phyloP scores from a whole-genome alignment of 2,888 invertebrate genomes.

The Chaetogeoica ovagalla region DNA sequence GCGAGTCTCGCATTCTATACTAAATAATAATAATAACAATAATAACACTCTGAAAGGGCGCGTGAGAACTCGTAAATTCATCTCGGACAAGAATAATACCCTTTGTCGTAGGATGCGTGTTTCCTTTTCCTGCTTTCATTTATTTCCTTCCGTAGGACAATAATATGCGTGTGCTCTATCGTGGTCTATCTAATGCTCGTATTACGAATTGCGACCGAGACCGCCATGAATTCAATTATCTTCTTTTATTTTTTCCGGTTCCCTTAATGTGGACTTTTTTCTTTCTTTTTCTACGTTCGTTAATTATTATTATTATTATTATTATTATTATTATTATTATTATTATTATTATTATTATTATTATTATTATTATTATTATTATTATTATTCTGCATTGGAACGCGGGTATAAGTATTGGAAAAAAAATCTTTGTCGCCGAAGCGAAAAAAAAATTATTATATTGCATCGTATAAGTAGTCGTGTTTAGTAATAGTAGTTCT shows the following conservation, averaged over 20 bases:
- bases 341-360: too few species aligned
- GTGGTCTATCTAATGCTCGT: conserved; percentile 40
- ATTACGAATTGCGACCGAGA: conserved; percentile 6
- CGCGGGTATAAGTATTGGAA: background rate
- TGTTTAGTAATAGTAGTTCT: background rate
- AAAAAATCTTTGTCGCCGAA: background rate
- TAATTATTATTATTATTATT: background rate
- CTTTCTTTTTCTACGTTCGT: background rate
- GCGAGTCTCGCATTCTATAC: background rate
- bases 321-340: too few species aligned
- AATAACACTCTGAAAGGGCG: conserved; percentile 17
- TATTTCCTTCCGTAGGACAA: conserved; percentile 42
- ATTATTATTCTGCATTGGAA: background rate
- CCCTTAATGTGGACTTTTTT: conserved; percentile 1
- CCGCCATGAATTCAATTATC: conserved; percentile 46
- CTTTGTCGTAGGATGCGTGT: conserved; percentile 49
- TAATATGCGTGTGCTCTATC: conserved; percentile 48
- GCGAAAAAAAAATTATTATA: conserved; percentile 4
- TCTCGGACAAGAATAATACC: conserved; percentile 38
- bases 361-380: too few species aligned
- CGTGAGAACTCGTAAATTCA: conserved; percentile 43
- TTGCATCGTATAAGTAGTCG: conserved; percentile 4
- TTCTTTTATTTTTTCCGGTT: conserved; percentile 35
- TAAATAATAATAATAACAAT: conserved; percentile 28
- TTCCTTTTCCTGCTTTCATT: conserved; percentile 48